Evolutionary conservation across 2,888 invertebrate species (phyloP).

Genomic region (Drosophila mercatorum): DNA sequence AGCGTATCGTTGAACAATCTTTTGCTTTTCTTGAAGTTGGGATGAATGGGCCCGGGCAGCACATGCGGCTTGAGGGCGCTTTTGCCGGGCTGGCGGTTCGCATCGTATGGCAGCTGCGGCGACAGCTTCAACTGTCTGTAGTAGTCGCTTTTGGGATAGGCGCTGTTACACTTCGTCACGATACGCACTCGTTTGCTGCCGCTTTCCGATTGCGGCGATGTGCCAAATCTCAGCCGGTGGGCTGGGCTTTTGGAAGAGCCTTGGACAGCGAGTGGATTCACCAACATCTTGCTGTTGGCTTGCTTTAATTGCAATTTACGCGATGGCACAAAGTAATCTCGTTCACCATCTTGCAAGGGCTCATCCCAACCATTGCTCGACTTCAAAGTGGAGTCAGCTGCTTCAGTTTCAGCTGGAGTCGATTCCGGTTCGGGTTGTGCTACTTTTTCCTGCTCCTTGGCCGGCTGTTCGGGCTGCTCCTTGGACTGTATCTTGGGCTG

Average conservation of each 20-base stretch:
- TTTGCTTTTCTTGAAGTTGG: constrained; percentile 84
- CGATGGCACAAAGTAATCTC: constrained; percentile 82
- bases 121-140: constrained; percentile 89
- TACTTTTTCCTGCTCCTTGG: constrained; percentile 13
- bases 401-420: neutral
- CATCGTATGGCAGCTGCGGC: constrained; percentile 91
- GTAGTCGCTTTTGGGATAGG: constrained; percentile 91
- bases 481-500: constrained; percentile 11
- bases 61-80: constrained; percentile 90
- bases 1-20: constrained; percentile 76
- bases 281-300: constrained; percentile 73
- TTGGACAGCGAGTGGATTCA: constrained; percentile 50
- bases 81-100: constrained; percentile 88
- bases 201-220: constrained; percentile 40
- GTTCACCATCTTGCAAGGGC: constrained; percentile 84
- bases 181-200: constrained; percentile 90
- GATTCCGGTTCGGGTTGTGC: constrained; percentile 1
- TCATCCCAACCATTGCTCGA: constrained; percentile 83
- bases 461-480: constrained; percentile 14
- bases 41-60: constrained; percentile 90
- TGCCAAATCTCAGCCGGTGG: constrained; percentile 18
- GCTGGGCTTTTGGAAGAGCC: constrained; percentile 41
- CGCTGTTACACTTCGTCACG: constrained; percentile 88
- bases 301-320: constrained; percentile 78
- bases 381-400: neutral